Percentiles rank a stretch among this genome's conserved stretches.
Conservation (phyloP, 2,113 vertebrate genomes). For the Colaptes auratus region DNA sequence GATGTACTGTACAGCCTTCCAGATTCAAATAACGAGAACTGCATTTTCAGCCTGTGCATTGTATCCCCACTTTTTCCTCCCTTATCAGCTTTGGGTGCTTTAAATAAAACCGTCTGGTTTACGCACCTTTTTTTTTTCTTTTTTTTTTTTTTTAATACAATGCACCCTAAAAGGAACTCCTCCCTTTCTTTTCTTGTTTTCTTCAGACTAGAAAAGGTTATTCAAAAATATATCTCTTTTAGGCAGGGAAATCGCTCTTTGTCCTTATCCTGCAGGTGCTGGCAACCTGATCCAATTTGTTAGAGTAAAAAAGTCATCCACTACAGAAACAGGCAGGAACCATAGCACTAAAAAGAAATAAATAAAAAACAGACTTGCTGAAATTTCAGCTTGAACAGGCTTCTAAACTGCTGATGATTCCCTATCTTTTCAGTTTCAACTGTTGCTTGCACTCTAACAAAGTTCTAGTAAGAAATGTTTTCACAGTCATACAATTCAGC, state of each 20-base stretch:
- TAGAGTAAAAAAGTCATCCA: slow-evolving; percentile 45
- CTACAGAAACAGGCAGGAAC: slow-evolving; percentile 49
- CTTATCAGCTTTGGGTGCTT: slow-evolving; percentile 69
- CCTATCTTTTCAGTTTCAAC: not conserved
- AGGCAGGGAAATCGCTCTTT: not conserved
- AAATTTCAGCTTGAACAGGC: slow-evolving; percentile 14
- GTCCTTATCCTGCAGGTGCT: slow-evolving; percentile 61
- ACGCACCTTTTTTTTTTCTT: not conserved
- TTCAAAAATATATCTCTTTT: slow-evolving; percentile 35
- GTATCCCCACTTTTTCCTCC: slow-evolving; percentile 34
- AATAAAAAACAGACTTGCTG: slow-evolving; percentile 30
- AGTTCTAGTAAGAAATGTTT: not conserved
- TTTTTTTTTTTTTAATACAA: not conserved
- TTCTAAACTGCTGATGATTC: slow-evolving; percentile 4
- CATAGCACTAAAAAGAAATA: slow-evolving; percentile 31
- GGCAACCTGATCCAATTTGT: slow-evolving; percentile 49
- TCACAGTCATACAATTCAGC: not conserved
- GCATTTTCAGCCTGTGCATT: slow-evolving; percentile 67
- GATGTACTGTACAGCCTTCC: slow-evolving; percentile 73
- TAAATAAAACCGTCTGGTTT: slow-evolving; percentile 41
- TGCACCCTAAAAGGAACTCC: slow-evolving; percentile 2
- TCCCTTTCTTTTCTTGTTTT: not conserved
- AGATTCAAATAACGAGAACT: slow-evolving; percentile 73
- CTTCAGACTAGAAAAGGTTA: not conserved
- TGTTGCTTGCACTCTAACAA: not conserved